Evolutionary conservation across 1,140 invertebrate species (phyloP).

Genomic region (Apis dorsata): DNA sequence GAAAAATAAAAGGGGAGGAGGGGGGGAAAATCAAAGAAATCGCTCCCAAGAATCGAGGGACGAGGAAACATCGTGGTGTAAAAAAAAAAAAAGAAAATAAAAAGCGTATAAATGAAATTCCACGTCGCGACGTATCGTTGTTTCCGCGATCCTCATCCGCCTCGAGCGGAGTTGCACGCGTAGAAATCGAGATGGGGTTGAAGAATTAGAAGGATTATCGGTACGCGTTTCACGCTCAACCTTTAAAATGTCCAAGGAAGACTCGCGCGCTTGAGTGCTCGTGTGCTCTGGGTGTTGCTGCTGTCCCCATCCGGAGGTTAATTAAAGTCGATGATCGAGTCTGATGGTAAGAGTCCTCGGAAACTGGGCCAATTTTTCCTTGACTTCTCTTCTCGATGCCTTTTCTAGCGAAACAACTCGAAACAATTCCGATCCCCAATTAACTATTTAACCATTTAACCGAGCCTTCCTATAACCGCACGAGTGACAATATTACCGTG

Average conservation of each 20-base stretch:
- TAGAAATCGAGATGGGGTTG: not conserved
- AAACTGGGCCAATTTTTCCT: not conserved
- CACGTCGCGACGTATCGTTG: conserved; percentile 12
- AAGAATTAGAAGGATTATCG: conserved; percentile 15
- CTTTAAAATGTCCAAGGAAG: conserved; percentile 26
- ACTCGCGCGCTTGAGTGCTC: conserved; percentile 7
- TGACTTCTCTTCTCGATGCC: not conserved
- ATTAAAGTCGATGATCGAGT: conserved; percentile 47
- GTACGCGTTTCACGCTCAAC: not conserved
- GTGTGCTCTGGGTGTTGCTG: not conserved
- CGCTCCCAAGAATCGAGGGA: not conserved
- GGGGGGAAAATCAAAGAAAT: no score
- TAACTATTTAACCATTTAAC: no score
- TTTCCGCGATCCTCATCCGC: not conserved
- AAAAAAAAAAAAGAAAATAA: no score
- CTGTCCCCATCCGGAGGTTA: conserved; percentile 15
- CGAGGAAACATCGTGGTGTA: not conserved
- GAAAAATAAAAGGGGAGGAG: not conserved
- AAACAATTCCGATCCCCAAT: not conserved
- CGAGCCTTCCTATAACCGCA: not conserved
- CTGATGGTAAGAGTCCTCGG: conserved; percentile 48
- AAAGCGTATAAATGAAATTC: conserved; percentile 20
- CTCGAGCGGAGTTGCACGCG: not conserved
- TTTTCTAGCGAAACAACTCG: not conserved
- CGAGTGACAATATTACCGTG: no score